phyloP scores from a whole-genome alignment of 1,140 invertebrate genomes.

The Drosophila eugracilis region DNA sequence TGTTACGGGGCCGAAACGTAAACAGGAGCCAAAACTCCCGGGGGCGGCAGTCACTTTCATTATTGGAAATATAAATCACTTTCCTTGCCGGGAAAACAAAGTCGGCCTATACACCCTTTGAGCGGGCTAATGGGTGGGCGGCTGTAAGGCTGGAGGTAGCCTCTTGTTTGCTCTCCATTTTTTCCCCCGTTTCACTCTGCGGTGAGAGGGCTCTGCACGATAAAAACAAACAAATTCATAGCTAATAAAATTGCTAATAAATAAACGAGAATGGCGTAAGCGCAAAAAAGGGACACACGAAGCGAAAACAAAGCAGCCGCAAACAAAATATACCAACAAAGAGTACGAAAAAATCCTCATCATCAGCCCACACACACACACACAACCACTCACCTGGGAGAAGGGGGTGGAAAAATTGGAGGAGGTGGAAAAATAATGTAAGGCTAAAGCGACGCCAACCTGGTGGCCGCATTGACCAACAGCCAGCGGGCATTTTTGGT shows the following conservation, averaged over 20 bases:
- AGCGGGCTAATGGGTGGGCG: constrained; percentile 16
- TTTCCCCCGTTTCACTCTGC: constrained; percentile 31
- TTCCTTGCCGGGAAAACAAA: constrained; percentile 68
- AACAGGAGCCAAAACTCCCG: constrained; percentile 36
- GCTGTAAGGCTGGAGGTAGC: constrained; percentile 3
- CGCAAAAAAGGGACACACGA: constrained; percentile 76
- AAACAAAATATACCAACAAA: constrained; percentile 48
- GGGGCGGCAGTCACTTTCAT: constrained; percentile 73
- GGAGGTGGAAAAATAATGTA: constrained; percentile 54
- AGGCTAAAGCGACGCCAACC: constrained; percentile 66
- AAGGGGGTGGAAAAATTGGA: not conserved
- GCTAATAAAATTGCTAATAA: constrained; percentile 84
- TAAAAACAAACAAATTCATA: constrained; percentile 84
- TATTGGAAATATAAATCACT: constrained; percentile 83
- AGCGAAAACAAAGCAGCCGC: constrained; percentile 78
- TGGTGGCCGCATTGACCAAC: constrained; percentile 80
- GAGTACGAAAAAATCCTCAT: constrained; percentile 27
- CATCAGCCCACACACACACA: constrained; percentile 29
- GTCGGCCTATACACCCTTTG: constrained; percentile 56
- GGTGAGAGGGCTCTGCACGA: constrained; percentile 61
- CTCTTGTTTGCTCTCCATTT: constrained; percentile 40
- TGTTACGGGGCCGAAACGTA: constrained; percentile 59
- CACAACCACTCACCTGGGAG: constrained; percentile 7
- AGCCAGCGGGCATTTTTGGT: constrained; percentile 73
- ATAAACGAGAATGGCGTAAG: constrained; percentile 82